Conservation (phyloP, 2,888 invertebrate species). For the Tipula helvola region DNA sequence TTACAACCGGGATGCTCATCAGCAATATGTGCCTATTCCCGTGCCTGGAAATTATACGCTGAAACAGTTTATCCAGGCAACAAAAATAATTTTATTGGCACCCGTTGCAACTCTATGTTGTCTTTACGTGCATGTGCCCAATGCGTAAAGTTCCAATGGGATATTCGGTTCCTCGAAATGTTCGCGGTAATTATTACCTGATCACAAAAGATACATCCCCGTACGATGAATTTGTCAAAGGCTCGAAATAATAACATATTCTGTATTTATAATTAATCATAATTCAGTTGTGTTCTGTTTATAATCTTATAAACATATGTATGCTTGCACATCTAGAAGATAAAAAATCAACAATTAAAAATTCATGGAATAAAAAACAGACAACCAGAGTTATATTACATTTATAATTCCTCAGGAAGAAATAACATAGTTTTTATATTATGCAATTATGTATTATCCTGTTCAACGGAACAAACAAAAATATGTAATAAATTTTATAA, state of each 20-base stretch:
- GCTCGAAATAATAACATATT: not conserved
- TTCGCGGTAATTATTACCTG: conserved; percentile 13
- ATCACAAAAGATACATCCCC: not conserved
- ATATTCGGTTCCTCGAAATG: not conserved
- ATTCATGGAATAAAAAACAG: not conserved
- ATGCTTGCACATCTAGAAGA: not conserved
- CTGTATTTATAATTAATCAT: not conserved
- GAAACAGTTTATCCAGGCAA: conserved; percentile 13
- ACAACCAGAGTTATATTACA: not conserved
- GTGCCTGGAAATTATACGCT: conserved; percentile 15
- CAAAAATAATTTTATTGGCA: conserved; percentile 12
- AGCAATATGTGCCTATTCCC: conserved; percentile 13
- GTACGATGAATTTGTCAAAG: not conserved
- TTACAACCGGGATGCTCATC: conserved; percentile 14
- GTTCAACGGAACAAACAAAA: not conserved
- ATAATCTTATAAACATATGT: not conserved
- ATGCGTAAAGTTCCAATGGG: conserved; percentile 10
- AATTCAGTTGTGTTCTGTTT: not conserved
- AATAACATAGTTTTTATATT: not conserved
- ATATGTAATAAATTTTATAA: not conserved
- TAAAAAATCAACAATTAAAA: no score
- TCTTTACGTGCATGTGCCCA: not conserved
- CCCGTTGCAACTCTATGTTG: conserved; percentile 10
- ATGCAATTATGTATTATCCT: not conserved
- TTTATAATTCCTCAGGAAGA: not conserved